These are phyloP conservation scores for Sinonovacula constricta DNA, from an alignment of 1,140 invertebrate genomes.

Conservation along the genomic window DNA sequence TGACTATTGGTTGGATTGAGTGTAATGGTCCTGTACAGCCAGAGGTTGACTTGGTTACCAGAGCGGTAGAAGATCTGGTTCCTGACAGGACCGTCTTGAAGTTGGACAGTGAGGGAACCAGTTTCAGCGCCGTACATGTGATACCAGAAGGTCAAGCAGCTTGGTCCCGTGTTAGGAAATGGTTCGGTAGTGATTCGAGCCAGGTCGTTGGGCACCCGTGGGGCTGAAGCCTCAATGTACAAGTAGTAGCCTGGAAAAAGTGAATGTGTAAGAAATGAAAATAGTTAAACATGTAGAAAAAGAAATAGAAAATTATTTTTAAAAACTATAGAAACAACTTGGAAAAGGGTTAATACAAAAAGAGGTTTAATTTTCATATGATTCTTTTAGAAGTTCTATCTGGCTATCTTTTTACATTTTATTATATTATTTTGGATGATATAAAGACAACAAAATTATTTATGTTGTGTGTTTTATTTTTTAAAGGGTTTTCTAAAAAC, in stretches of 20 bases:
- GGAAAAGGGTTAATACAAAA: too few species aligned
- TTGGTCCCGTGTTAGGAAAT: conserved; percentile 29
- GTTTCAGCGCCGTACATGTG: conserved; percentile 86
- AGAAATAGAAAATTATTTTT: too few species aligned
- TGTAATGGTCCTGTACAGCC: conserved; percentile 64
- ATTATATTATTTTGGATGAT: too few species aligned
- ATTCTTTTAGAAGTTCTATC: too few species aligned
- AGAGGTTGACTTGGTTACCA: conserved; percentile 69
- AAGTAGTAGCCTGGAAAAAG: conserved; percentile 73
- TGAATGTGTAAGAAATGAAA: too few species aligned
- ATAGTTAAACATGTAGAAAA: too few species aligned
- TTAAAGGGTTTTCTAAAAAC: too few species aligned
- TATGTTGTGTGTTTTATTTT: too few species aligned
- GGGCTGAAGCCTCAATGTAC: conserved; percentile 73
- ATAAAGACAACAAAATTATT: too few species aligned
- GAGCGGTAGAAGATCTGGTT: conserved; percentile 53
- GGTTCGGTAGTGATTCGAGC: conserved; percentile 66
- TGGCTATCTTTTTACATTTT: too few species aligned
- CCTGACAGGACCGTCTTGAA: conserved; percentile 38
- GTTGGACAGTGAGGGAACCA: conserved; percentile 68
- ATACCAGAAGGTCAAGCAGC: conserved; percentile 83
- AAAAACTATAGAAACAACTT: too few species aligned
- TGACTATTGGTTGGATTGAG: conserved; percentile 34
- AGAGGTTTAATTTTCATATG: too few species aligned
- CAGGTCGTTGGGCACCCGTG: conserved; percentile 60